Conservation (phyloP, 2,113 vertebrate genomes). For the Mormoops blainvillei region DNA sequence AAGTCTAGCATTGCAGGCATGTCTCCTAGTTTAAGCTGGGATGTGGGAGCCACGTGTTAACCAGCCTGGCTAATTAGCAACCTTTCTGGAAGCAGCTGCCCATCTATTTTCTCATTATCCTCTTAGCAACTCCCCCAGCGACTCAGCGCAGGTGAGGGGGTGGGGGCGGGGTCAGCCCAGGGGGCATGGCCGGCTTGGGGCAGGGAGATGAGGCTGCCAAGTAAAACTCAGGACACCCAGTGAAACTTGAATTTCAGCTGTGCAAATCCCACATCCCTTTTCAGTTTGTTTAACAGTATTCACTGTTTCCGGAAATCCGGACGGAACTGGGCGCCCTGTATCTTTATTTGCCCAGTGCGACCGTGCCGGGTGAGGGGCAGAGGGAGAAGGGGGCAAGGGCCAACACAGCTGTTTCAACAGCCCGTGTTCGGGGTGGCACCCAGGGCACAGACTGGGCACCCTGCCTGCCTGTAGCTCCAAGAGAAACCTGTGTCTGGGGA, state of each 20-base stretch:
- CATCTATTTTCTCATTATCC: not conserved
- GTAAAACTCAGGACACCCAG: not conserved
- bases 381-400: not conserved
- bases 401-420: not conserved
- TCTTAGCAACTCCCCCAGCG: not conserved
- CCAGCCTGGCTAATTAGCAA: not conserved
- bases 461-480: not conserved
- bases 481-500: not conserved
- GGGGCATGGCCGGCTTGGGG: no score
- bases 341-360: not conserved
- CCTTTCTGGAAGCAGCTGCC: not conserved
- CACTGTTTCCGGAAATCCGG: not conserved
- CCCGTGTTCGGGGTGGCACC: not conserved
- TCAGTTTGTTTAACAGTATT: not conserved
- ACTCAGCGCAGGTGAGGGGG: not conserved
- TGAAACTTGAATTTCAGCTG: not conserved
- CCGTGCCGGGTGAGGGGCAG: no score
- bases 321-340: not conserved
- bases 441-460: not conserved
- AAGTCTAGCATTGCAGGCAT: fast-evolving
- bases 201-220: no score
- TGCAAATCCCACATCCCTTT: not conserved
- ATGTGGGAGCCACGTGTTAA: not conserved
- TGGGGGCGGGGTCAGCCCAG: no score
- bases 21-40: not conserved